Percentiles rank a stretch among this genome's conserved stretches.
Evolutionary conservation across 2,888 invertebrate species (phyloP).

Genomic region (Anthoptus insignis): DNA sequence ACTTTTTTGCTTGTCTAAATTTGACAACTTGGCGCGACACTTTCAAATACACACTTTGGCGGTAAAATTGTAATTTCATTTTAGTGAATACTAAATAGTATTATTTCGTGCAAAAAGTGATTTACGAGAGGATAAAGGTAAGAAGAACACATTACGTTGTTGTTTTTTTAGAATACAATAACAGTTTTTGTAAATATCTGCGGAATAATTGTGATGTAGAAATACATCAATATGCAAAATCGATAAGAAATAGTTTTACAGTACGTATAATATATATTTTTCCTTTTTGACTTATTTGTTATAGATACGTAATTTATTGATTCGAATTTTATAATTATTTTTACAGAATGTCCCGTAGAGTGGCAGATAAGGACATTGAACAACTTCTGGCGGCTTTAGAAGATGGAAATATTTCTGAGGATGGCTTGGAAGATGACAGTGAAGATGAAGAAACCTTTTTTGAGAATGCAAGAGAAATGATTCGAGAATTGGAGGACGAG

Average conservation of each 20-base stretch:
- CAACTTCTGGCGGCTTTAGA: conserved; percentile 48
- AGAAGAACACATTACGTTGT: not conserved
- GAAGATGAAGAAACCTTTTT: conserved; percentile 48
- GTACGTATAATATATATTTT: not conserved
- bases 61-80: not conserved
- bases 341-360: conserved; percentile 46
- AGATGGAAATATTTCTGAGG: conserved; percentile 50
- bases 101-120: not conserved
- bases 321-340: conserved; percentile 40
- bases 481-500: conserved; percentile 43
- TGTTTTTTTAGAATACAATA: conserved; percentile 26
- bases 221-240: conserved; percentile 48
- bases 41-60: not conserved
- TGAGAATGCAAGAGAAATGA: conserved; percentile 45
- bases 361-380: conserved; percentile 46
- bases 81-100: not conserved
- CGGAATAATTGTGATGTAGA: conserved; percentile 45
- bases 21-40: not conserved
- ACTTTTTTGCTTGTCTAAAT: not conserved
- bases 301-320: conserved; percentile 37
- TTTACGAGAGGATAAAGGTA: not conserved
- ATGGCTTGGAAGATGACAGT: conserved; percentile 49
- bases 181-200: conserved; percentile 47
- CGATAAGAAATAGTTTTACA: conserved; percentile 33
- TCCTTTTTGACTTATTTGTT: not conserved